These are phyloP conservation scores for Onychorhynchus coronatus DNA, from an alignment of 2,113 vertebrate genomes.

Conservation along the genomic window DNA sequence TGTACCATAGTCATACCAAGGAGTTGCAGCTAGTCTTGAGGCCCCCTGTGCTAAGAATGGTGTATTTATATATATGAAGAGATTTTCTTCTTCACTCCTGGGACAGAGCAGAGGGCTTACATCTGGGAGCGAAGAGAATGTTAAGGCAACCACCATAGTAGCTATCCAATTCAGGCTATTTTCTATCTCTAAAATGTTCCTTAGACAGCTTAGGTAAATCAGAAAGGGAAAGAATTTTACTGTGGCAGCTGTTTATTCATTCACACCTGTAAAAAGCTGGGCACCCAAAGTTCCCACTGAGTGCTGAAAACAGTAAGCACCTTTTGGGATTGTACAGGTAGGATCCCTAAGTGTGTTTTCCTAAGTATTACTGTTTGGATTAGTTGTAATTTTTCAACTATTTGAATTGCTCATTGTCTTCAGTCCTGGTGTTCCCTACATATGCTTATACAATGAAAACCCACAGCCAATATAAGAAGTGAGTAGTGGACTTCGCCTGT, in stretches of 20 bases:
- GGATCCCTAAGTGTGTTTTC: not conserved
- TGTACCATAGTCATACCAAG: not conserved
- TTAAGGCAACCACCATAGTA: not conserved
- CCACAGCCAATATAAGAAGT: not conserved
- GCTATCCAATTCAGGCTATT: not conserved
- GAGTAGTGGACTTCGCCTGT: not conserved
- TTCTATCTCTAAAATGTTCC: not conserved
- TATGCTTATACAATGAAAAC: not conserved
- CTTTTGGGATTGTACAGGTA: not conserved
- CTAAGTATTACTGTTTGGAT: not conserved
- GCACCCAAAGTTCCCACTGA: not conserved
- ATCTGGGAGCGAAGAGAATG: not conserved
- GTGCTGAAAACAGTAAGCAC: not conserved
- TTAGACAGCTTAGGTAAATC: not conserved
- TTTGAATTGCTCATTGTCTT: not conserved
- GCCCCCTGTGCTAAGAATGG: not conserved
- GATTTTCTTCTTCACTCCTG: not conserved
- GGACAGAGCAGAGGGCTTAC: not conserved
- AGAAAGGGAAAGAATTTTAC: not conserved
- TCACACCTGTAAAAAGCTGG: not conserved
- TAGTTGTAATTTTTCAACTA: not conserved
- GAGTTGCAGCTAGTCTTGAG: not conserved
- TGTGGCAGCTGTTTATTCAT: not conserved
- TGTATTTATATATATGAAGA: not conserved
- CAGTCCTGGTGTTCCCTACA: not conserved